Conservation (phyloP, 1,140 invertebrate species). For the Drosophila prosaltans region DNA sequence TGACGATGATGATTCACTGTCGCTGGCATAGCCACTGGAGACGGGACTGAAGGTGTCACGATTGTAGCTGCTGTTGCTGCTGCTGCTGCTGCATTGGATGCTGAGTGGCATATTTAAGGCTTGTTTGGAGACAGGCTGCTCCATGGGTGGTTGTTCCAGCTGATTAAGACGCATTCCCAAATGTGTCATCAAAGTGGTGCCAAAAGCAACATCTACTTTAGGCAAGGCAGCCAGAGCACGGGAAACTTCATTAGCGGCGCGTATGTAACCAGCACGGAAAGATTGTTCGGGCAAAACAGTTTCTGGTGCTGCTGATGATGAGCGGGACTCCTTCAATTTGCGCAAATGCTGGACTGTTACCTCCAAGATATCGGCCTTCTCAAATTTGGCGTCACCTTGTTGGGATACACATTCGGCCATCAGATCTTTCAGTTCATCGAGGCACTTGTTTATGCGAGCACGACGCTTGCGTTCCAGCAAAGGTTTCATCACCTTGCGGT, state of each 20-base stretch:
- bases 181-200: slow-evolving; percentile 94
- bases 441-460: slow-evolving; percentile 96
- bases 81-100: slow-evolving; percentile 55
- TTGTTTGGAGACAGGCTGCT: slow-evolving; percentile 36
- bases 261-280: slow-evolving; percentile 95
- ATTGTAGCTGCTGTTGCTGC: slow-evolving; percentile 31
- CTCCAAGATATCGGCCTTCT: slow-evolving; percentile 98
- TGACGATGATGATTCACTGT: slow-evolving; percentile 56
- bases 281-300: slow-evolving; percentile 87
- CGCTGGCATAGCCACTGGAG: slow-evolving; percentile 80
- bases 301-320: slow-evolving; percentile 69
- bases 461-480: slow-evolving; percentile 96
- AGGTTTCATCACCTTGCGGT: slow-evolving; percentile 97
- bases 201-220: slow-evolving; percentile 92
- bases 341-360: slow-evolving; percentile 96
- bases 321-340: slow-evolving; percentile 87
- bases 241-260: slow-evolving; percentile 96
- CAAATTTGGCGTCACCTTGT: slow-evolving; percentile 95
- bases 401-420: slow-evolving; percentile 93
- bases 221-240: slow-evolving; percentile 91
- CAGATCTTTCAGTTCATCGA: slow-evolving; percentile 96
- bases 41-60: slow-evolving; percentile 68
- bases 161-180: slow-evolving; percentile 91
- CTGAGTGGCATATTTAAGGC: slow-evolving; percentile 56
- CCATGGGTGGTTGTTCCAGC: slow-evolving; percentile 60